These are phyloP conservation scores for Pomatorhinus ruficollis DNA, from an alignment of 2,113 vertebrate genomes.

Conservation along the genomic window DNA sequence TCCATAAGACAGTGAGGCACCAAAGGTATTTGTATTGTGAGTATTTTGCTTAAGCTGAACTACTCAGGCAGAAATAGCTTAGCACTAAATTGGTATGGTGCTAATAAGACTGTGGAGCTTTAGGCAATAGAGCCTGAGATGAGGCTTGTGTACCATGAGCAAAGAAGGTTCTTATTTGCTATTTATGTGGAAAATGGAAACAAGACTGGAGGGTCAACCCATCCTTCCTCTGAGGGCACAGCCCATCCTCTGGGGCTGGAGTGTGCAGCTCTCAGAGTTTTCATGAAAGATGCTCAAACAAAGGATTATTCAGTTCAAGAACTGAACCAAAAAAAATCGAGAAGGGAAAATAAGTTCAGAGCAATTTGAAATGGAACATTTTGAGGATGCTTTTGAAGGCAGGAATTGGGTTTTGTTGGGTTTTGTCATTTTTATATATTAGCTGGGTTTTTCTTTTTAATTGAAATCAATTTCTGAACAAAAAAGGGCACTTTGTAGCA, in stretches of 20 bases:
- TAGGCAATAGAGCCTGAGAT: background rate
- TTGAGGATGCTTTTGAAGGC: conserved; percentile 2
- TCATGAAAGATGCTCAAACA: background rate
- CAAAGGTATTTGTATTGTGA: background rate
- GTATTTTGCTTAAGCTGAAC: background rate
- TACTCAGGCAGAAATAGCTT: background rate
- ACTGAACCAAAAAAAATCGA: background rate
- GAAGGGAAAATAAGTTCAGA: conserved; percentile 24
- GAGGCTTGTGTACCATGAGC: background rate
- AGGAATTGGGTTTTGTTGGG: background rate
- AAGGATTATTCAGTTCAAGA: conserved; percentile 15
- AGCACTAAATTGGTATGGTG: background rate
- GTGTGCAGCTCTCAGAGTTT: background rate
- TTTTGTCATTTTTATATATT: conserved; percentile 38
- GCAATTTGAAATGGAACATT: background rate
- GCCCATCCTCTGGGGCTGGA: background rate
- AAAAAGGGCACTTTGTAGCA: conserved; percentile 10
- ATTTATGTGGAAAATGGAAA: background rate
- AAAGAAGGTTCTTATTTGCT: background rate
- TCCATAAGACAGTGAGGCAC: background rate
- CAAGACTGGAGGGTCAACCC: background rate
- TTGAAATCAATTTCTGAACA: conserved; percentile 38
- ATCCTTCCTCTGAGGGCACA: background rate
- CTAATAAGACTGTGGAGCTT: background rate
- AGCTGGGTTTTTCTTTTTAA: conserved; percentile 33